A percentile compares a stretch with the other conserved stretches of the same genome.
These are phyloP conservation scores for Lophius piscatorius DNA, from an alignment of 2,113 vertebrate genomes.

Conservation along the genomic window DNA sequence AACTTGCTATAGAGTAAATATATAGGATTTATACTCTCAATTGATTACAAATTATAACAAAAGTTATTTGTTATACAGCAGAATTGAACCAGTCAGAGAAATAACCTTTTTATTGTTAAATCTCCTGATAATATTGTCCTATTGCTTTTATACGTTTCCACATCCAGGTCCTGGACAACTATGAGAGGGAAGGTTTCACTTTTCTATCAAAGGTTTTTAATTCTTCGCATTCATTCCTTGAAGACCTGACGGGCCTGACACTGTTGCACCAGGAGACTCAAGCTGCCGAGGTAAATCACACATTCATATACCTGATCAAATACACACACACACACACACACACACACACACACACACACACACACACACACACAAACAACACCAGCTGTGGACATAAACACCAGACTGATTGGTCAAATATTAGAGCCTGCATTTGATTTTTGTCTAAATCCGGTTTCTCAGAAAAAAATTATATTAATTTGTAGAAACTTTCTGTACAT, in stretches of 20 bases:
- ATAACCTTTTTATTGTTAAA: neutral
- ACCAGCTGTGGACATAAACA: too few species aligned
- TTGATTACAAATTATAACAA: neutral
- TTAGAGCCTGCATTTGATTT: too few species aligned
- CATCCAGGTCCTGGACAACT: constrained; percentile 90
- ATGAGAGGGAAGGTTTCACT: constrained; percentile 91
- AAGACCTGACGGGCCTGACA: constrained; percentile 96
- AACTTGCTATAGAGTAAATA: neutral
- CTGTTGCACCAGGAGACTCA: constrained; percentile 97
- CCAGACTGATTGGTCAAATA: too few species aligned
- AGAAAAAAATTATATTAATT: too few species aligned
- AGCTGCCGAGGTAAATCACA: constrained; percentile 90
- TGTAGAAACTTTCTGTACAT: too few species aligned
- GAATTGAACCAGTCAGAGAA: too few species aligned
- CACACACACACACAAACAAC: too few species aligned
- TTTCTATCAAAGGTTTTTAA: constrained; percentile 97
- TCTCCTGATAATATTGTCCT: neutral
- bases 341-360: neutral
- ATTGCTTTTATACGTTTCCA: constrained; percentile 4
- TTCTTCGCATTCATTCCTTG: constrained; percentile 98
- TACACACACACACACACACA: neutral
- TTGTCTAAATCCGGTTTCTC: too few species aligned
- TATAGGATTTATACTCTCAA: neutral
- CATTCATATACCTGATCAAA: neutral
- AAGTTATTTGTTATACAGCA: neutral